Conservation (phyloP, 2,888 invertebrate genomes). For the Orthosia cruda region DNA sequence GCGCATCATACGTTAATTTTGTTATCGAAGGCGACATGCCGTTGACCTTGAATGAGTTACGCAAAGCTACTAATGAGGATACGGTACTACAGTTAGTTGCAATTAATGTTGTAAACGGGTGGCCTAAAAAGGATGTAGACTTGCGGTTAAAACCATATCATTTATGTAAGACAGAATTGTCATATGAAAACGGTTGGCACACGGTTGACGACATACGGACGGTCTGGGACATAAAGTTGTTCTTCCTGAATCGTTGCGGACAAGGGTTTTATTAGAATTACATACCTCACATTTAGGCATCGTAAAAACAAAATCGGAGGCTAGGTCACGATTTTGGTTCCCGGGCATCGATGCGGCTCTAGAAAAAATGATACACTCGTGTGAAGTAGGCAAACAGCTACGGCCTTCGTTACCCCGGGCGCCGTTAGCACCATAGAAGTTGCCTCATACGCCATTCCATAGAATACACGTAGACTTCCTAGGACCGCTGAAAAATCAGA, state of each 20-base stretch:
- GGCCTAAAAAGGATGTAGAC: background rate
- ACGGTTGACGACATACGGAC: too few species aligned
- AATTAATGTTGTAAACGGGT: background rate
- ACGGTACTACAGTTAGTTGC: background rate
- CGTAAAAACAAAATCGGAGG: conserved; percentile 7
- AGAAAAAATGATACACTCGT: conserved; percentile 9
- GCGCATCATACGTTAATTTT: too few species aligned
- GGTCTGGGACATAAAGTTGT: background rate
- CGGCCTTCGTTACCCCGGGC: conserved; percentile 6
- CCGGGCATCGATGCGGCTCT: conserved; percentile 18
- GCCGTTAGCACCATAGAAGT: too few species aligned
- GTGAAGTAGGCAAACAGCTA: conserved; percentile 6
- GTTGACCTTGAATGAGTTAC: background rate
- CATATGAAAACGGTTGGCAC: background rate
- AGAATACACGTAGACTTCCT: too few species aligned
- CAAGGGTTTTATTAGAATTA: background rate
- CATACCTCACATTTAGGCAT: background rate
- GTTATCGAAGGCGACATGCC: conserved; percentile 4
- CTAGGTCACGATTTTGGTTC: too few species aligned
- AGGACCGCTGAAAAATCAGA: too few species aligned
- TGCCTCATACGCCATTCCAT: too few species aligned
- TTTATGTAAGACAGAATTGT: too few species aligned
- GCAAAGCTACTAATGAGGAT: background rate
- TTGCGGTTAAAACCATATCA: too few species aligned
- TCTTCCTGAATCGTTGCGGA: background rate